A percentile compares a stretch with the other conserved stretches of the same genome.
These are phyloP conservation scores for Melipona quadrifasciata DNA, from an alignment of 1,140 invertebrate species.

Conservation along the genomic window DNA sequence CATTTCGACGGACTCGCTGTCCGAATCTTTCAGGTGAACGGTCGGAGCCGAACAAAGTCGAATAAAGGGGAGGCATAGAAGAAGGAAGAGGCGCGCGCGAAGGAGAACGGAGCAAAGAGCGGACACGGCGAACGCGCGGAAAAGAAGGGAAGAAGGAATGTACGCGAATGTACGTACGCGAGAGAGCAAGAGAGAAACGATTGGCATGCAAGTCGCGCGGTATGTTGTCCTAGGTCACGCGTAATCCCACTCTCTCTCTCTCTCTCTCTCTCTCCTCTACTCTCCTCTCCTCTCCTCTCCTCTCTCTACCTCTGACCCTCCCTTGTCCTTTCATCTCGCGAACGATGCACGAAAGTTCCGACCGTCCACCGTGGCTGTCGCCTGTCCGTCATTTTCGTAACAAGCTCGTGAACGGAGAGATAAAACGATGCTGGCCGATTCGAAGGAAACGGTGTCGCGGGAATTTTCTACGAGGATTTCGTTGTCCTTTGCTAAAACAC, in stretches of 20 bases:
- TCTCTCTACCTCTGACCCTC: conserved; percentile 12
- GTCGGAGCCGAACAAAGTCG: not conserved
- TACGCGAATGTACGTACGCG: conserved; percentile 54
- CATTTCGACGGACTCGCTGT: not conserved
- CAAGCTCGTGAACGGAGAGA: conserved; percentile 36
- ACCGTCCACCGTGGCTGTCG: conserved; percentile 10
- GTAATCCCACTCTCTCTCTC: conserved; percentile 69
- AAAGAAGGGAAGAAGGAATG: conserved; percentile 62
- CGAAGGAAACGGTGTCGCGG: conserved; percentile 10
- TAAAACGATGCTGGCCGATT: not conserved
- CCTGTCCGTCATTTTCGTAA: conserved; percentile 55
- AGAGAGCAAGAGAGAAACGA: conserved; percentile 76
- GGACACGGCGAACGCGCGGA: conserved; percentile 20
- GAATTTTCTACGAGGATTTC: conserved; percentile 41
- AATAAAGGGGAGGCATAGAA: not conserved
- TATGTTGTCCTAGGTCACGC: conserved; percentile 81
- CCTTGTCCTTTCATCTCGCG: conserved; percentile 29
- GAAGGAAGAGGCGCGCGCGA: not conserved
- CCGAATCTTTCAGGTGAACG: not conserved
- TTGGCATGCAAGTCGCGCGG: conserved; percentile 81
- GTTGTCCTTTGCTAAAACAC: conserved; percentile 40
- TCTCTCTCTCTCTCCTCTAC: conserved; percentile 58
- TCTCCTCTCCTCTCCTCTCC: not conserved
- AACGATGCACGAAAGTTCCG: not conserved
- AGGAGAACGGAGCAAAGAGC: conserved; percentile 17